These are phyloP conservation scores for Eleutherodactylus coqui DNA, from an alignment of 2,797 vertebrate species.

Conservation along the genomic window DNA sequence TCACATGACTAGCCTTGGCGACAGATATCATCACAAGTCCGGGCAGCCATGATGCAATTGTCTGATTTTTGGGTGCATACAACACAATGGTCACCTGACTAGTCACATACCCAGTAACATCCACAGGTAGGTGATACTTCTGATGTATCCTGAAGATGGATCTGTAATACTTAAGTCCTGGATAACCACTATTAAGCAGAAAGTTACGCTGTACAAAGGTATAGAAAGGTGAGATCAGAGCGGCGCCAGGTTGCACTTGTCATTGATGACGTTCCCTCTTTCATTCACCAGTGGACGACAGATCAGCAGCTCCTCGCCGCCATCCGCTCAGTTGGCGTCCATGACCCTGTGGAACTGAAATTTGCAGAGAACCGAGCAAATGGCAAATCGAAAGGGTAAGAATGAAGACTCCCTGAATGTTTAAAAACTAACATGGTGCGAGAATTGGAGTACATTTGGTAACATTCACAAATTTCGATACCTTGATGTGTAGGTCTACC, in stretches of 20 bases:
- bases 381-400: constrained; percentile 96
- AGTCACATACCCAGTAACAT: too few relatives aligned
- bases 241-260: neutral
- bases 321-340: constrained; percentile 85
- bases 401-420: neutral
- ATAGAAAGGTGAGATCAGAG: neutral
- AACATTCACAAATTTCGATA: constrained; percentile 50
- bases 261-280: neutral
- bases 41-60: too few relatives aligned
- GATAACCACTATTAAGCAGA: too few relatives aligned
- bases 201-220: neutral
- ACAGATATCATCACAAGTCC: too few relatives aligned
- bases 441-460: constrained; percentile 25
- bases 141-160: too few relatives aligned
- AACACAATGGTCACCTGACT: too few relatives aligned
- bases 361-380: constrained; percentile 93
- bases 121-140: too few relatives aligned
- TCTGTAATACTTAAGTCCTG: too few relatives aligned
- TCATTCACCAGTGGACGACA: constrained; percentile 87
- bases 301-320: constrained; percentile 86
- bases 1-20: too few relatives aligned
- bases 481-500: neutral
- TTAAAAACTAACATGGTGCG: too few relatives aligned
- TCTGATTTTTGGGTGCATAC: too few relatives aligned
- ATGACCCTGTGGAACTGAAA: constrained; percentile 87